Conservation (phyloP, 2,797 vertebrate genomes). For the Cephalopachus bancanus region DNA sequence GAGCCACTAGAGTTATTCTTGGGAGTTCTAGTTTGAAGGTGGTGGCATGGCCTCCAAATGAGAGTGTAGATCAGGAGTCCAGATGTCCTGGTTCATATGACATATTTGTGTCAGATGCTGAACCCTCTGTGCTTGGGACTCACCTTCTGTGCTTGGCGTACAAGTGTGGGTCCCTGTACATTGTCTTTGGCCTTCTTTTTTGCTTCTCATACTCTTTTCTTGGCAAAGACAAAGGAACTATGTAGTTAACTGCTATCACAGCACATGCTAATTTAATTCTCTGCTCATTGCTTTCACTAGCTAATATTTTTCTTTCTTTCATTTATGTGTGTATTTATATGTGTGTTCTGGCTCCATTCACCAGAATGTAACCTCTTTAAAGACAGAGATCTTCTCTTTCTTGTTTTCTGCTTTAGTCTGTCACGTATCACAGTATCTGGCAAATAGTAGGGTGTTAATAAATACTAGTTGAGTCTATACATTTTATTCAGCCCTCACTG, state of each 20-base stretch:
- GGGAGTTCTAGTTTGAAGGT: slow-evolving; percentile 4
- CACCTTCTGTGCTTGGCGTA: not conserved
- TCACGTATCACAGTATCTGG: not conserved
- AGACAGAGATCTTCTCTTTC: not conserved
- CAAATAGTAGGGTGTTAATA: not conserved
- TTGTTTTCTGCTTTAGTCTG: slow-evolving; percentile 7
- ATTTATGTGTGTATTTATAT: not conserved
- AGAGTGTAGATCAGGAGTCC: not conserved
- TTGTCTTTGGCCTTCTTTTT: not conserved
- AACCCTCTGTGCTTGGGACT: not conserved
- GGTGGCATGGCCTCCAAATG: not conserved
- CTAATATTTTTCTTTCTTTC: not conserved
- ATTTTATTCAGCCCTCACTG: not conserved
- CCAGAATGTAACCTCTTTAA: not conserved
- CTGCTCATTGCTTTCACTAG: not conserved
- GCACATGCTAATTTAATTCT: not conserved
- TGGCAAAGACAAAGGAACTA: slow-evolving; percentile 14
- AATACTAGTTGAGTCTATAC: not conserved
- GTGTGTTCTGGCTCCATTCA: not conserved
- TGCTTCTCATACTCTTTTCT: not conserved
- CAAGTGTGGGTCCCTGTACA: not conserved
- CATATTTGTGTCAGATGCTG: not conserved
- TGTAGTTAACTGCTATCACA: not conserved
- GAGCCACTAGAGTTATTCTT: slow-evolving; percentile 15
- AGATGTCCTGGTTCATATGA: not conserved